These are phyloP conservation scores for Portevinia maculata DNA, from an alignment of 2,888 invertebrate species.

Conservation along the genomic window DNA sequence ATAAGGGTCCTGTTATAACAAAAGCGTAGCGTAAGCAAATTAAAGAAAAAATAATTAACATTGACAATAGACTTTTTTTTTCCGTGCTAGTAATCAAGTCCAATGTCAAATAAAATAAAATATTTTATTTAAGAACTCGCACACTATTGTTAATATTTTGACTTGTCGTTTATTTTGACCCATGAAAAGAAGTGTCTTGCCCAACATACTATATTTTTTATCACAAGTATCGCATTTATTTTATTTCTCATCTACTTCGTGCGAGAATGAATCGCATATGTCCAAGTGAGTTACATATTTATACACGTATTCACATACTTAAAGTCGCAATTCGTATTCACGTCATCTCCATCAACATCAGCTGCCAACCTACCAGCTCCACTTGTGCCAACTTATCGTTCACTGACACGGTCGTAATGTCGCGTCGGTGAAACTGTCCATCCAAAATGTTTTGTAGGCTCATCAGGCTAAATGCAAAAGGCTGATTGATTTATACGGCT, in stretches of 20 bases:
- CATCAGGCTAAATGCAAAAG: constrained; percentile 43
- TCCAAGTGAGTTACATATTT: constrained; percentile 15
- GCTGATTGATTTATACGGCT: constrained; percentile 68
- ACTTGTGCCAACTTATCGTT: constrained; percentile 43
- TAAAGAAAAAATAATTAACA: too few relatives aligned
- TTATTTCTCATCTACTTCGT: constrained; percentile 5
- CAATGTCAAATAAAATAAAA: too few relatives aligned
- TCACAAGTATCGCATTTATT: not conserved
- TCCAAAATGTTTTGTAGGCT: constrained; percentile 24
- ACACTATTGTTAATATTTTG: not conserved
- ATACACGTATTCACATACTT: constrained; percentile 25
- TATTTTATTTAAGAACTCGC: too few relatives aligned
- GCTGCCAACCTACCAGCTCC: constrained; percentile 31
- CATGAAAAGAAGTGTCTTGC: constrained; percentile 11
- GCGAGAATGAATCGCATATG: constrained; percentile 39
- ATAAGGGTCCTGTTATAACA: too few relatives aligned
- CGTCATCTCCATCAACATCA: constrained; percentile 62
- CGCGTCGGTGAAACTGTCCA: constrained; percentile 38
- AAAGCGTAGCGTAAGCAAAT: too few relatives aligned
- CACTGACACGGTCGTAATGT: constrained; percentile 33
- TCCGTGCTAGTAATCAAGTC: too few relatives aligned
- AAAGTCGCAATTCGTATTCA: constrained; percentile 56
- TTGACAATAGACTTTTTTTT: too few relatives aligned
- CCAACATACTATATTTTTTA: constrained; percentile 5
- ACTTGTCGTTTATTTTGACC: not conserved